Evolutionary conservation across 2,888 invertebrate species (phyloP), one percentile per base, ranked within the genome.

Genomic region (Ernsta delagoae): DNA sequence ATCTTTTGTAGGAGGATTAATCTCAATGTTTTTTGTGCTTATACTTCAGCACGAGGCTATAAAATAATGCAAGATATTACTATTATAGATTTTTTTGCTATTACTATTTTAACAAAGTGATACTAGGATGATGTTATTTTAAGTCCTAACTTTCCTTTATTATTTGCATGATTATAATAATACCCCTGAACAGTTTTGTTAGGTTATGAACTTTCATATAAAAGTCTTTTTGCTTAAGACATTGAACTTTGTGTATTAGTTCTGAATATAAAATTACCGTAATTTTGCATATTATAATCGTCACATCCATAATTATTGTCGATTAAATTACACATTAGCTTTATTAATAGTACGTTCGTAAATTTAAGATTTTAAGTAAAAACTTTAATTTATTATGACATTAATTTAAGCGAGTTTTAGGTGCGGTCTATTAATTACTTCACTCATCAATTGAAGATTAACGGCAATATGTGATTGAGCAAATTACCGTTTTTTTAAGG

Each of bases 371-470:
- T 66, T 59, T 53, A 53, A 53, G 59, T 66, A 57, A 59, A 53
- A 60, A 53, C 53, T 4, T 66, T 41, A 53, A 67, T 67, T 61
- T 67, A 67, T 67, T 54, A 45, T 56, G 11, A 16, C 61, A 54
- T 61, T 31, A 60, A 45, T 61, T 56, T 61, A 45, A 67, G 50
- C 61, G 34, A 59, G 24, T 50, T 67, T 56, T 48, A 45, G 34
- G 43, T 31, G 36, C 56, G 36, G 61, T 43, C 45, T 61, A 54
- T 61, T 56, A 67, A 67, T 24, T 56, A 34, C 9, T 36, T 61
- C 5, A 12, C 39, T 62, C 67, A 68, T 68, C 56, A 62, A 48
- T 68, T 41, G 48, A 62, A 45, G 67, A 62, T 62, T 62, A 56
- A 68, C 45, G 16, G 12, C 16, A 6, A n/a, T 39, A 43, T 54